Base-by-base conservation (phyloP, 2,888 invertebrate genomes). In the Zaprionus bogoriensis region DNA sequence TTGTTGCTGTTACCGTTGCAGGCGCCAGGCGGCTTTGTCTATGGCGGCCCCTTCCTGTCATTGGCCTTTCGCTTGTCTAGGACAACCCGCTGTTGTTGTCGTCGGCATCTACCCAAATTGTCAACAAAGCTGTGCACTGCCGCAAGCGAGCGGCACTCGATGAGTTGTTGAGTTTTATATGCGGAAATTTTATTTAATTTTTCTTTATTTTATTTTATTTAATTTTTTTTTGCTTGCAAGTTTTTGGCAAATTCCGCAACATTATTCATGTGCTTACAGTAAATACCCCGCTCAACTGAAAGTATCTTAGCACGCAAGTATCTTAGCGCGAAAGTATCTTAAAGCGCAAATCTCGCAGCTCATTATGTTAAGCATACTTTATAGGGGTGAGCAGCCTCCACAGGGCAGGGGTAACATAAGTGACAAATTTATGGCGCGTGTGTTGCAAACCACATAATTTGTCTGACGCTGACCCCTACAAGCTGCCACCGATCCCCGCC, bases 361-460 rank as follows among this genome's bases (percentile, higher is more conserved):
- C 68, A 73, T 72, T 72, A 67, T 72, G 50, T 51, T 64, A 42
- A 67, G 57, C 46, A 48, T 38, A 45, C 58, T 63, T 67, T 38
- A 41, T 32, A 50, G 47, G 55, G 67, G 58, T 71, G 59, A 71
- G 62, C 80, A 79, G 74, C 75, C 60, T 58, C 42, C 54, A 44
- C 45, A 25, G 68, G n/a, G n/a, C n/a, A n/a, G n/a, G n/a, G n/a
- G n/a, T n/a, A n/a, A n/a, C 61, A 77, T 82, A 82, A 82, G 85
- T 82, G 81, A 82, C 81, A 82, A 82, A 82, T 82, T 82, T 82
- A 82, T 82, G 82, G 83, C 85, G 81, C 83, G 81, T 85, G 81
- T 85, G 78, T 80, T 71, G 82, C 78, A 84, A 80, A 76, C 80
- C 81, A 80, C 84, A 84, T 84, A 80, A 80, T 80, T 80, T 80